Evolutionary conservation across 1,140 invertebrate genomes (phyloP).

Genomic region (Manduca sexta): DNA sequence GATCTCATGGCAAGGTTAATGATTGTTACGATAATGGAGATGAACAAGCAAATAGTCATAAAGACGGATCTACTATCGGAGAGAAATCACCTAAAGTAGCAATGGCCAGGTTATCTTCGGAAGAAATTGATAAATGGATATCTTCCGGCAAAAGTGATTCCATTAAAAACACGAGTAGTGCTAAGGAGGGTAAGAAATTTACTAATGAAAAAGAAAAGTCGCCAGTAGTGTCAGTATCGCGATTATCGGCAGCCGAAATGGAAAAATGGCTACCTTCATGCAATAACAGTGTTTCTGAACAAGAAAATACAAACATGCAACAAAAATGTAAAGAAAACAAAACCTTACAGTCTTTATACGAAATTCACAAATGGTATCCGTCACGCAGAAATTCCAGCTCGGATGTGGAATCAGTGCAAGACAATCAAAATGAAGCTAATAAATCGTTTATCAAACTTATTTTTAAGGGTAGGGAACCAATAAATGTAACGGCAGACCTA

Average conservation of each 20-base stretch:
- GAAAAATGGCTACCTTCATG: constrained; percentile 26
- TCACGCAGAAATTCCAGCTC: background rate
- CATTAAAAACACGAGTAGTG: too few species aligned
- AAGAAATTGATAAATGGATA: too few species aligned
- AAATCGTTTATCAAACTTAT: too few species aligned
- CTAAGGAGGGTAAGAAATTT: too few species aligned
- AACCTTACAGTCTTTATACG: background rate
- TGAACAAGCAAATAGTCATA: too few species aligned
- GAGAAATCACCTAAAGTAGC: too few species aligned
- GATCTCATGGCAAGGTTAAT: background rate
- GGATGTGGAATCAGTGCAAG: background rate
- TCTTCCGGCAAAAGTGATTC: too few species aligned
- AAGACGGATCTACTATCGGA: too few species aligned
- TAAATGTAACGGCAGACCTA: too few species aligned
- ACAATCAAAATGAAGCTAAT: background rate
- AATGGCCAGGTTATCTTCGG: too few species aligned
- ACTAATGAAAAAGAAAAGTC: constrained; percentile 7
- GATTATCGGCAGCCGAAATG: constrained; percentile 29
- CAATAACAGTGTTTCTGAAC: background rate
- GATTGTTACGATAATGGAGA: too few species aligned
- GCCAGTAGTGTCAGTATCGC: constrained; percentile 25
- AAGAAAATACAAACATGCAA: background rate
- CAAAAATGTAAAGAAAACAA: background rate
- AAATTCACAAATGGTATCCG: background rate
- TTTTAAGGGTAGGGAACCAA: too few species aligned